Evolutionary conservation across 2,888 invertebrate species (phyloP), one percentile per base, ranked within the genome.

Genomic region (Scaeva pyrastri): DNA sequence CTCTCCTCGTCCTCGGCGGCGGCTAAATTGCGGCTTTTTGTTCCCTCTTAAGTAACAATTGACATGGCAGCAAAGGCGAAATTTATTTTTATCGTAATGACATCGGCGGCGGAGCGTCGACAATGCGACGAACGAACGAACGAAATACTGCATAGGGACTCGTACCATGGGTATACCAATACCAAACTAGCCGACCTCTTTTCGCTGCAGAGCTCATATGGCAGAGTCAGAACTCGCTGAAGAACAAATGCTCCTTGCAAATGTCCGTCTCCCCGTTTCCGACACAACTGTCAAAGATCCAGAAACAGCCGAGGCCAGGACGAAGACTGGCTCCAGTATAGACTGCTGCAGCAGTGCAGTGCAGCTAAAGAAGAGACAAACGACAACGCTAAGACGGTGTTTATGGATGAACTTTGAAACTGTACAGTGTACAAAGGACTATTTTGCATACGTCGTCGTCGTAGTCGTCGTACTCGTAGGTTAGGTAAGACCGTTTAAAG

Each of bases 21-120:
- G 7, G 39, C 58, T 39, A 66, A 56, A 62, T 58, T 58, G 52
- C 55, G 58, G 74, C 62, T 74, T 26, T 52, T 26, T 52, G 70
- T 82, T 82, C 26, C 45, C 64, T 77, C 64, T 77, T 77, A 66
- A 71, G 74, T 74, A 88, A 87, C 88, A 88, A 88, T 88, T 88
- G 88, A 87, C 88, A 85, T 87, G 87, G 87, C 84, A 85, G 84
- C 84, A 71, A 71, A 82, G 86, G 78, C 84, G 82, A 84, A 88
- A 88, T 88, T 87, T 88, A 88, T 88, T 88, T 88, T 88, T 88
- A 87, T 88, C 88, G 75, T 84, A 88, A 78, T 88, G 88, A 85
- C 88, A 88, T 88, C 88, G 83, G 71, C 88, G 83, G 71, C 81
- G 71, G 68, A 68, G 84, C 73, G 72, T 72, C 55, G 56, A 64